phyloP scores from a whole-genome alignment of 1,140 invertebrate species.

The Halictus rubicundus region DNA sequence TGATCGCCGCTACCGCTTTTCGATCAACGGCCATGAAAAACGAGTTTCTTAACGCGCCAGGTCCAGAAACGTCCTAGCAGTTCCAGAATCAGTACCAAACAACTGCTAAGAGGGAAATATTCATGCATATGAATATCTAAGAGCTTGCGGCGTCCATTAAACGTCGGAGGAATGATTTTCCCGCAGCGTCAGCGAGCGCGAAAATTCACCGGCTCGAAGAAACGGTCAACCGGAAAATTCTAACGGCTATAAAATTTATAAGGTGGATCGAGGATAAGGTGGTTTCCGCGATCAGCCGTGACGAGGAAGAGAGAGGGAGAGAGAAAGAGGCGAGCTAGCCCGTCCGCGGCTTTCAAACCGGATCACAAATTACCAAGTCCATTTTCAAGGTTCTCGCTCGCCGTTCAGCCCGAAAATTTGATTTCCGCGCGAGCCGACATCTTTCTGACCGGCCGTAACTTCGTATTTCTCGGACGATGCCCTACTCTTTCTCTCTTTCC shows the following conservation, averaged over 20 bases:
- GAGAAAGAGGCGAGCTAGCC: background rate
- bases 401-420: constrained; percentile 51
- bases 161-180: background rate
- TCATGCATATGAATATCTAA: background rate
- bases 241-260: constrained; percentile 38
- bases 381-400: constrained; percentile 49
- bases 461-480: background rate
- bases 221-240: constrained; percentile 38
- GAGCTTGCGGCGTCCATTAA: background rate
- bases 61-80: background rate
- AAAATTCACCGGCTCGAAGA: background rate
- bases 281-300: constrained; percentile 14
- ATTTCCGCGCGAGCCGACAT: constrained; percentile 40
- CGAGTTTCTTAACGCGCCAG: background rate
- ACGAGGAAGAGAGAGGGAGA: background rate
- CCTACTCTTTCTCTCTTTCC: background rate
- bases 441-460: background rate
- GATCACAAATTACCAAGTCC: constrained; percentile 54
- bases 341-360: constrained; percentile 36
- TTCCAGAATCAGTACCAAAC: background rate
- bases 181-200: background rate
- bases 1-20: too few species aligned
- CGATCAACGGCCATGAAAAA: background rate
- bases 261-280: constrained; percentile 33
- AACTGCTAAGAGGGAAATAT: background rate